Percentiles rank a stretch among this genome's conserved stretches.
Evolutionary conservation across 2,113 vertebrate species (phyloP).

Genomic region (Aplodontia rufa): DNA sequence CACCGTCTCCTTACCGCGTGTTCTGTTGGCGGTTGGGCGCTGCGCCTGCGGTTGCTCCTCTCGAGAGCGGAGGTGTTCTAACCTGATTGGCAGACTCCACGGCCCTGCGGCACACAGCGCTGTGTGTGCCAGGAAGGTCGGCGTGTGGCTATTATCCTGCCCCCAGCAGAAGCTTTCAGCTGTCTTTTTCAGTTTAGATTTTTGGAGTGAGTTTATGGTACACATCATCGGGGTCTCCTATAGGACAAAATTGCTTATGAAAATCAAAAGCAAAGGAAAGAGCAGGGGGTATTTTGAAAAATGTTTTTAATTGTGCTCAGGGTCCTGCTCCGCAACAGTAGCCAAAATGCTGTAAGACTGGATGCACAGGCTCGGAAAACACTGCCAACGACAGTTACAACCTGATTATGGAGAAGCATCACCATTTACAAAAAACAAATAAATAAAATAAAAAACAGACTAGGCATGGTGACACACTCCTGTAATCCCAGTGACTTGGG

Average conservation of each 20-base stretch:
- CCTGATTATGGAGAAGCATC: background rate
- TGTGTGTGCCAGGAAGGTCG: background rate
- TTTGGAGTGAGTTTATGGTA: background rate
- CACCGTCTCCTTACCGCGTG: background rate
- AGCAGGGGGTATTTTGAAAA: background rate
- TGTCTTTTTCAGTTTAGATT: background rate
- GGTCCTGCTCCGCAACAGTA: background rate
- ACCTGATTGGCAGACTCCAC: background rate
- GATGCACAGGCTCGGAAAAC: background rate
- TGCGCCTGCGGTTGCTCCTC: background rate
- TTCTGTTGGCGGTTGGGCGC: background rate
- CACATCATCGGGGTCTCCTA: background rate
- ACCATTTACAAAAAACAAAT: background rate
- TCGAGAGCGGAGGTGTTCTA: background rate
- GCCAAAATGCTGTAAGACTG: background rate
- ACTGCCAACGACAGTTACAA: background rate
- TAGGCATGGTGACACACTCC: too few relatives aligned
- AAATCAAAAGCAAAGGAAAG: background rate
- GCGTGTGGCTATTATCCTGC: accelerated
- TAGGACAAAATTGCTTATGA: background rate
- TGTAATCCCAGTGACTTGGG: too few relatives aligned
- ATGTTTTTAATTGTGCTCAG: background rate
- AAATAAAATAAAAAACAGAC: too few relatives aligned
- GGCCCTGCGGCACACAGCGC: background rate
- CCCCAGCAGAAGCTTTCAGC: background rate